Base-by-base conservation (phyloP, 2,888 invertebrate species). In the Dryadula phaetusa region DNA sequence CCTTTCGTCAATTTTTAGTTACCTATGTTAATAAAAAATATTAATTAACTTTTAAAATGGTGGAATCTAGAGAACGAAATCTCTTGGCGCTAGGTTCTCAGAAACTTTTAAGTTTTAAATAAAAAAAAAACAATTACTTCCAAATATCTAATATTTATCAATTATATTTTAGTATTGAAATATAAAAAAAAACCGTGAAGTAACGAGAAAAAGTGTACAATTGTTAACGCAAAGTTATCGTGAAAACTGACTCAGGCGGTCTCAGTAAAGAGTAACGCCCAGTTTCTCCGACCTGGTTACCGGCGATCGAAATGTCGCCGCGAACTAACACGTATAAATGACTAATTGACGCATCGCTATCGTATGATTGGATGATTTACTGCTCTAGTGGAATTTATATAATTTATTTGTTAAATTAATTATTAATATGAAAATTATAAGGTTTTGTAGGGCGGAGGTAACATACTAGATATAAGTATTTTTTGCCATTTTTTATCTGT, bases 251-350 rank as follows among this genome's bases (percentile, higher is more conserved):
- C 44, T 53, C 53, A 18, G 60, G 37, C 67, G 60, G 60, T 60
- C 44, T 54, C 71, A 71, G 32, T 32, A 32, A 79, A 81, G 79
- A 79, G 83, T 80, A 80, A 72, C 72, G 75, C 66, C 70, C 76
- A 74, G 80, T 82, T 82, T 81, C 81, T 75, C 80, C 79, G 80
- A 79, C 82, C 81, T 79, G 78, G 76, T 74, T 82, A 71, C 76
- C 72, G 71, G 42, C 56, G 64, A 65, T 60, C 64, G 54, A 64
- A 62, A 49, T 70, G 70, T 65, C 69, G 66, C 54, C 53, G 32
- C 77, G 85, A 86, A 83, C 79, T 72, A 73, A 74, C 86, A 86
- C 82, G 81, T 85, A 86, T 74, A 75, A 76, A 73, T 81, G 80
- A 82, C 79, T 86, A 84, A 87, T 86, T 83, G 53, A 54, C 67